Conservation (phyloP, 2,888 invertebrate species). For the Lasioglossum malachurum region DNA sequence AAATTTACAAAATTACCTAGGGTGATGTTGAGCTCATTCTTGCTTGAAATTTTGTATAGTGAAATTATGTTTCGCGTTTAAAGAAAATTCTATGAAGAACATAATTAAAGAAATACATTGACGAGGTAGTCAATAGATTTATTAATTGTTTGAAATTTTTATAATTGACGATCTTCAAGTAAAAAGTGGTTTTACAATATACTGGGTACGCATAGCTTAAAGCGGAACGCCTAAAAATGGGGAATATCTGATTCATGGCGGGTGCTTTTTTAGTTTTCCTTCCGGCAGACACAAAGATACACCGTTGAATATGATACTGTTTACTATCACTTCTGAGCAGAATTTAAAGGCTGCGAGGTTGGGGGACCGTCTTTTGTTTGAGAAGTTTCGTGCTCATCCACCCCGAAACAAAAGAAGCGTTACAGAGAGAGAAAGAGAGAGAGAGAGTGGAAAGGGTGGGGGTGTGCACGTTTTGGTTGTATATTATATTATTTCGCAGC, state of each 20-base stretch:
- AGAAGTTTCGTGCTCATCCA: slow-evolving; percentile 5
- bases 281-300: neutral
- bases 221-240: neutral
- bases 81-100: neutral
- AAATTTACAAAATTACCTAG: no score
- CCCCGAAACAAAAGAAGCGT: slow-evolving; percentile 15
- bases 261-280: neutral
- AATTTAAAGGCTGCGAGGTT: neutral
- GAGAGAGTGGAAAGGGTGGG: neutral
- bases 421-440: slow-evolving; percentile 13
- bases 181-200: neutral
- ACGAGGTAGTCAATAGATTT: no score
- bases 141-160: neutral
- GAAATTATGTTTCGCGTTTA: no score
- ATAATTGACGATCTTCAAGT: neutral
- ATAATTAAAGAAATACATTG: neutral
- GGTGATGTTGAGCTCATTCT: no score
- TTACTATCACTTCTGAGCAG: neutral
- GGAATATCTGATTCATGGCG: neutral
- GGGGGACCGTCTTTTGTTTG: slow-evolving; percentile 19
- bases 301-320: neutral
- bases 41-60: no score
- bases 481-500: slow-evolving; percentile 12
- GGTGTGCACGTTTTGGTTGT: slow-evolving; percentile 13
- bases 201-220: neutral